Evolutionary conservation across 2,888 invertebrate species (phyloP).

Genomic region (Rapana venosa): DNA sequence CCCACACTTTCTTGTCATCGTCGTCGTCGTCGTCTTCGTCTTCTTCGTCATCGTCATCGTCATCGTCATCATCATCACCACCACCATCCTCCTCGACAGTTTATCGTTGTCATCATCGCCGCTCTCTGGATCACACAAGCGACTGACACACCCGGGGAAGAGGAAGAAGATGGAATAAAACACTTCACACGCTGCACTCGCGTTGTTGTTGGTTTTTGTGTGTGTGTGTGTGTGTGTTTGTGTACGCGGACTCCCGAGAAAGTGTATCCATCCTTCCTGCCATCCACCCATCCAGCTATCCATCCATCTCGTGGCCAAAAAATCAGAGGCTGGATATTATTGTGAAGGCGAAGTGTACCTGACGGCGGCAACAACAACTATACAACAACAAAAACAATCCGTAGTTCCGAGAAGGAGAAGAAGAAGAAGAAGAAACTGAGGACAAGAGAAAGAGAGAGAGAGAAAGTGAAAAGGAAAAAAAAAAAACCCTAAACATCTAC

Average conservation of each 20-base stretch:
- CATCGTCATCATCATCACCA: background rate
- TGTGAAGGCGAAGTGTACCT: too few species aligned
- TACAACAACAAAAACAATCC: background rate
- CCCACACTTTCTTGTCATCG: too few species aligned
- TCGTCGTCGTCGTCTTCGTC: background rate
- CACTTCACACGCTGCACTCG: background rate
- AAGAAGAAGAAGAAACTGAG: background rate
- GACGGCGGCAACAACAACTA: background rate
- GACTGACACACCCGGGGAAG: background rate
- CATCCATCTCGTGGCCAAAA: too few species aligned
- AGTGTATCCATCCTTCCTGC: too few species aligned
- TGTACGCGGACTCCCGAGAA: too few species aligned
- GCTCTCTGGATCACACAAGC: background rate
- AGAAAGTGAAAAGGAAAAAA: background rate
- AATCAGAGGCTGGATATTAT: too few species aligned
- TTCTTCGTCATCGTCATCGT: background rate
- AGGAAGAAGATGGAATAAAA: background rate
- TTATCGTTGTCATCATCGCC: background rate
- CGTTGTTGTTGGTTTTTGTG: background rate
- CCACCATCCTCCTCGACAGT: conserved; percentile 7
- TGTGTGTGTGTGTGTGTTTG: too few species aligned
- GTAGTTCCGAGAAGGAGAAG: too few species aligned
- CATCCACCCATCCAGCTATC: too few species aligned
- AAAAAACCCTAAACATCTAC: background rate
- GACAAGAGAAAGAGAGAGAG: background rate